Evolutionary conservation across 2,113 vertebrate species (phyloP).

Genomic region (Gopherus evgoodei): DNA sequence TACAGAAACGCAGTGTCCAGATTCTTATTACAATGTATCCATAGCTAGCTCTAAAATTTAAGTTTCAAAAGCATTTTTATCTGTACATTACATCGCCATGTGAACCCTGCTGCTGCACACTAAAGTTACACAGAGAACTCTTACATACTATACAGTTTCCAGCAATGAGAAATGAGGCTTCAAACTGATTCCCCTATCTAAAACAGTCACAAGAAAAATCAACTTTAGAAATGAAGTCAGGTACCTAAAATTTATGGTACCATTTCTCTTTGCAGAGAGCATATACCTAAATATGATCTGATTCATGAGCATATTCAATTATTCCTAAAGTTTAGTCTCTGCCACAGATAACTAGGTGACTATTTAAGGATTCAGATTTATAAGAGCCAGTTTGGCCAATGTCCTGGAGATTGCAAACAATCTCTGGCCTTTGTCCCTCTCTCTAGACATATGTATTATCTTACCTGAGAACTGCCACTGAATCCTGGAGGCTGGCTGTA

Average conservation of each 20-base stretch:
- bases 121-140: neutral
- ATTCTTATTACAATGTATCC: neutral
- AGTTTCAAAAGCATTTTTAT: neutral
- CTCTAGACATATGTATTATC: neutral
- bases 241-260: neutral
- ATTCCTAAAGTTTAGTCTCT: neutral
- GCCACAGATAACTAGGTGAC: neutral
- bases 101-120: neutral
- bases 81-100: neutral
- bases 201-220: neutral
- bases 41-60: neutral
- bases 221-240: neutral
- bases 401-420: neutral
- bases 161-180: neutral
- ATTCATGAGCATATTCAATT: neutral
- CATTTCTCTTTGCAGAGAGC: neutral
- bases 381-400: fast-evolving
- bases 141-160: neutral
- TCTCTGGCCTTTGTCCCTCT: neutral
- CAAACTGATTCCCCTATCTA: neutral
- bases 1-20: fast-evolving
- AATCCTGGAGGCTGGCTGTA: slow-evolving; percentile 95
- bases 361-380: neutral
- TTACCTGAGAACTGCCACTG: slow-evolving; percentile 92
- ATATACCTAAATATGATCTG: neutral